A percentile compares a stretch with the other conserved stretches of the same genome.
Conservation (phyloP, 2,888 invertebrate species). For the Agrotis puta region DNA sequence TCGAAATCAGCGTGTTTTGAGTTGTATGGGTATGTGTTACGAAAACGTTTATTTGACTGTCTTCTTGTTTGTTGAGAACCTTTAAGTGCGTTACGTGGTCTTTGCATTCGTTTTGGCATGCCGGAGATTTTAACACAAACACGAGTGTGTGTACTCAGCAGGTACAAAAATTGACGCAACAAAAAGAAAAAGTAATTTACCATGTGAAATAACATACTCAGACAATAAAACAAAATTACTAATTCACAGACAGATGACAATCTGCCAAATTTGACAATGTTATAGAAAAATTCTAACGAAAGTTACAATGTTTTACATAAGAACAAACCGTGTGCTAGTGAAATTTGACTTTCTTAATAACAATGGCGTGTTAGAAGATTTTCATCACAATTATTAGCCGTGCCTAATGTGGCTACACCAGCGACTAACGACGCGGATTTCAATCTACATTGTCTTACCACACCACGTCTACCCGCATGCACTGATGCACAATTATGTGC, state of each 20-base stretch:
- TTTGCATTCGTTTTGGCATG: constrained; percentile 20
- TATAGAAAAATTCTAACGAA: constrained; percentile 61
- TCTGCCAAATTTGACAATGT: constrained; percentile 41
- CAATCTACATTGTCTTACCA: constrained; percentile 33
- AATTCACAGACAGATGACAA: constrained; percentile 50
- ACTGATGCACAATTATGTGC: constrained; percentile 30
- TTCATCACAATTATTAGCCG: constrained; percentile 65
- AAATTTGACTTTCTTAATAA: constrained; percentile 68
- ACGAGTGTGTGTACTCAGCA: constrained; percentile 7
- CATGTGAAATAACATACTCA: constrained; percentile 30
- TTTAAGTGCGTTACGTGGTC: constrained; percentile 48
- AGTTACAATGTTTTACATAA: constrained; percentile 65
- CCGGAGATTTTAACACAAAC: constrained; percentile 37
- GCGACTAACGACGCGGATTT: constrained; percentile 13
- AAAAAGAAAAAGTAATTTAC: constrained; percentile 31
- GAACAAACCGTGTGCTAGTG: constrained; percentile 62
- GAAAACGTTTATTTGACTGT: constrained; percentile 34
- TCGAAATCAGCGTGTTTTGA: constrained; percentile 10
- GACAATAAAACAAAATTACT: constrained; percentile 56
- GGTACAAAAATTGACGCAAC: constrained; percentile 22
- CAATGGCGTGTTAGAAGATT: constrained; percentile 66
- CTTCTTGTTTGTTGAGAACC: constrained; percentile 44
- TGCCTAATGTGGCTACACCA: constrained; percentile 50
- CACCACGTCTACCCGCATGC: constrained; percentile 49
- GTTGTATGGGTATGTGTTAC: constrained; percentile 3